Conservation (phyloP, 2,113 vertebrate species). For the Bubalus kerabau region DNA sequence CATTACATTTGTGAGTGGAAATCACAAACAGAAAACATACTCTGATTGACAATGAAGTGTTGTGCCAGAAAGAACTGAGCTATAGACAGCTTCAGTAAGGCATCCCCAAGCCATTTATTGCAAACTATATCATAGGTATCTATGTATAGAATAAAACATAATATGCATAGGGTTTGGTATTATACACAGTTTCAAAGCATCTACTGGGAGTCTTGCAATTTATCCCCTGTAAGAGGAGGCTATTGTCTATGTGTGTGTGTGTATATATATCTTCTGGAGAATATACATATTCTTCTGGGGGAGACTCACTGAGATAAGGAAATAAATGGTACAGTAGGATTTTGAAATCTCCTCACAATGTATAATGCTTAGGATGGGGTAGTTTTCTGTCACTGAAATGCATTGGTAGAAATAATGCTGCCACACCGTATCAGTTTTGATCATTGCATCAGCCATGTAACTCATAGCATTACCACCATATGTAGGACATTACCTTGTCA, state of each 20-base stretch:
- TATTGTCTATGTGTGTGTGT: neutral
- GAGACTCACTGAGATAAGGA: neutral
- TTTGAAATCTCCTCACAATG: neutral
- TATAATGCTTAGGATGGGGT: neutral
- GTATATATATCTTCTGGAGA: neutral
- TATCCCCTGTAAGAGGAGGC: neutral
- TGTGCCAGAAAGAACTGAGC: neutral
- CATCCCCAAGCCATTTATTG: neutral
- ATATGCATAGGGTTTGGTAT: neutral
- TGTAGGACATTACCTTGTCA: neutral
- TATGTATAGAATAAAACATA: neutral
- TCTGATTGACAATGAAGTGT: neutral
- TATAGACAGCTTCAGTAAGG: neutral
- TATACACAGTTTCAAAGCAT: neutral
- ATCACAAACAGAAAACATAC: neutral
- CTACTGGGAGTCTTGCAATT: neutral
- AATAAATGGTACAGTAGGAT: neutral
- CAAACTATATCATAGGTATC: neutral
- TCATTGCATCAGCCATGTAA: neutral
- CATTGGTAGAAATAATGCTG: neutral
- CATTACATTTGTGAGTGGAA: neutral
- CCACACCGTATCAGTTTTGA: neutral
- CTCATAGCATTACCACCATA: rapidly evolving
- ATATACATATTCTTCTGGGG: neutral
- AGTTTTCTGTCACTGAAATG: neutral